Base-by-base conservation (phyloP, 2,888 invertebrate genomes). In the Epiblema foenella region DNA sequence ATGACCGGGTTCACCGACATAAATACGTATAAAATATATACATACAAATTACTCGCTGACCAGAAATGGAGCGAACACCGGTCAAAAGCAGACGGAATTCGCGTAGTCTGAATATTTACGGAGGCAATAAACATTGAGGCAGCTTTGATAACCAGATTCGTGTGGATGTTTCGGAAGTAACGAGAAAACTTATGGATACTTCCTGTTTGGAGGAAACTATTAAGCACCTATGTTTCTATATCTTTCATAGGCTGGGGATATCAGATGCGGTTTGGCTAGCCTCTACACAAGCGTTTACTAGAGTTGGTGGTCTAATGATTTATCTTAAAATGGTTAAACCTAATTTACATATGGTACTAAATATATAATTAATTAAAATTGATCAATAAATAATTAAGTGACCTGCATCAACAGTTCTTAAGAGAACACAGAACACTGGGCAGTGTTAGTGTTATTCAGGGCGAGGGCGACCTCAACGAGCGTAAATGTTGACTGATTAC, bases 1-100 rank as follows among this genome's bases (percentile, higher is more conserved):
- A 76, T 79, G 80, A 62, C 78, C 80, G 83, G 88, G 89, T 89
- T 88, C 90, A 90, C 82, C 83, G 84, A 79, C 83, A 83, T 75
- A 81, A 76, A 73, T 37, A 56, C 17, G 8, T 49, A 39, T 9
- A 49, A 7, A 20, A 12, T 9, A 52, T 49, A 37, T 51, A 46
- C 29, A 33, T 52, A 39, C 37, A 37, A 33, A n/a, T n/a, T 54
- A 17, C 52, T 24, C n/a, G n/a, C 18, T 29, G 42, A 12, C 65
- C 65, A 54, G 64, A 54, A 54, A 64, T 54, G 64, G 52, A 54
- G 39, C 37, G 52, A 42, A 20, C 20, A 64, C 49, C 20, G 49
- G 68, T 56, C 49, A 69, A 57, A 56, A 56, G 68, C 62, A 46
- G 56, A 62, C 42, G 18, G 20, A 56, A 49, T 39, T n/a, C 18